A percentile compares a stretch with the other conserved stretches of the same genome.
Conservation (phyloP, 2,888 invertebrate species). For the Stenotaenia linearis region DNA sequence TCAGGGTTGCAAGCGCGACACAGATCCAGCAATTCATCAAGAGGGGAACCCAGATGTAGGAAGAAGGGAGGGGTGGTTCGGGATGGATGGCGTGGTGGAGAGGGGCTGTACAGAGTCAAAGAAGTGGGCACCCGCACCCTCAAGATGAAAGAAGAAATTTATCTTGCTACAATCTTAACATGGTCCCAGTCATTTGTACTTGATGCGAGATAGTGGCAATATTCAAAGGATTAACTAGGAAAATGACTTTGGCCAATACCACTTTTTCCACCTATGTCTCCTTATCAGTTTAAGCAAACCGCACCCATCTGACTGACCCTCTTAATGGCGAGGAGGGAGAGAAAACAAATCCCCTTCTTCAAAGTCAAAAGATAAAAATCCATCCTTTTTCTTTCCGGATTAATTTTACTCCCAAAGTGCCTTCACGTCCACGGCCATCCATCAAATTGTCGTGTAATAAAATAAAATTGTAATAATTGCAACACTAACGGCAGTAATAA, state of each 20-base stretch:
- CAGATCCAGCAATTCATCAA: conserved; percentile 20
- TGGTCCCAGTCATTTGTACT: conserved; percentile 13
- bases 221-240: conserved; percentile 20
- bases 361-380: conserved; percentile 8
- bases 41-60: conserved; percentile 10
- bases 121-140: conserved; percentile 20
- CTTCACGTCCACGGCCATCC: neutral
- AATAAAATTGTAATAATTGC: too few species aligned
- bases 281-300: neutral
- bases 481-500: too few species aligned
- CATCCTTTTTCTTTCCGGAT: neutral
- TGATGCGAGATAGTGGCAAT: conserved; percentile 18
- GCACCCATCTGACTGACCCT: neutral
- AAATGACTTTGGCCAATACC: conserved; percentile 9
- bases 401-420: neutral
- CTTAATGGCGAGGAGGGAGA: neutral
- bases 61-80: neutral
- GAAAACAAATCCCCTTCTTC: conserved; percentile 21
- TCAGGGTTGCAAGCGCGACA: conserved; percentile 12
- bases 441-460: neutral
- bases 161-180: conserved; percentile 24
- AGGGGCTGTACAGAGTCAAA: neutral
- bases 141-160: conserved; percentile 15
- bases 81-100: neutral
- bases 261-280: neutral